phyloP scores from a whole-genome alignment of 2,888 invertebrate genomes.

The Axea sp. region DNA sequence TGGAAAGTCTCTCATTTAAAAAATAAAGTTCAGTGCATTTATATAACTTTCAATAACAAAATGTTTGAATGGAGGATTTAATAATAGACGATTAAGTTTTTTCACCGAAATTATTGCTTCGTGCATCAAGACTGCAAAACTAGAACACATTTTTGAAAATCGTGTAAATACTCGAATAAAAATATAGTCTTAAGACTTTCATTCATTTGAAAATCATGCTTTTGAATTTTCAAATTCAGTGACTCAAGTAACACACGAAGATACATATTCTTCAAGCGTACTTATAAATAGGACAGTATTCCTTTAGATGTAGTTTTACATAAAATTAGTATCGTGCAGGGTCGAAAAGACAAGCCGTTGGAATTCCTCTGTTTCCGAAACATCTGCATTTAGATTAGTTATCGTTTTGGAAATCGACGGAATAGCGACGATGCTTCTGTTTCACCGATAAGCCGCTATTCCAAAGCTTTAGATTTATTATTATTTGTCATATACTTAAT shows the following conservation, averaged over 20 bases:
- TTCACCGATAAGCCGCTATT: slow-evolving; percentile 67
- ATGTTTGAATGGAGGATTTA: no score
- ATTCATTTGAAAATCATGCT: background rate
- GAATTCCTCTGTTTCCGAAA: slow-evolving; percentile 54
- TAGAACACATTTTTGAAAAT: slow-evolving; percentile 1
- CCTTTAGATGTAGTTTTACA: slow-evolving; percentile 69
- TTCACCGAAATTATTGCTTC: no score
- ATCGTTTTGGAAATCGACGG: slow-evolving; percentile 7
- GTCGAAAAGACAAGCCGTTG: slow-evolving; percentile 1
- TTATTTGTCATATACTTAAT: slow-evolving; percentile 53
- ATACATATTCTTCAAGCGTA: slow-evolving; percentile 71
- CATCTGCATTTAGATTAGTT: slow-evolving; percentile 45
- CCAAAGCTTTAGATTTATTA: slow-evolving; percentile 78
- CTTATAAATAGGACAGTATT: slow-evolving; percentile 78
- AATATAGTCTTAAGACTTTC: background rate
- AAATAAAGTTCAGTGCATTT: no score
- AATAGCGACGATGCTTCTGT: slow-evolving; percentile 59
- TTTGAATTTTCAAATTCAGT: slow-evolving; percentile 10
- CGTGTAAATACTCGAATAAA: slow-evolving; percentile 19
- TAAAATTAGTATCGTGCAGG: slow-evolving; percentile 47
- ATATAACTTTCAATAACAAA: no score
- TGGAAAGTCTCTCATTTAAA: no score
- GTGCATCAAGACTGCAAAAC: slow-evolving; percentile 36
- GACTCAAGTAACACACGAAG: slow-evolving; percentile 2
- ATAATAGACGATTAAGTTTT: no score